Conservation (phyloP, 2,888 invertebrate genomes). For the Vesta saturnalis region DNA sequence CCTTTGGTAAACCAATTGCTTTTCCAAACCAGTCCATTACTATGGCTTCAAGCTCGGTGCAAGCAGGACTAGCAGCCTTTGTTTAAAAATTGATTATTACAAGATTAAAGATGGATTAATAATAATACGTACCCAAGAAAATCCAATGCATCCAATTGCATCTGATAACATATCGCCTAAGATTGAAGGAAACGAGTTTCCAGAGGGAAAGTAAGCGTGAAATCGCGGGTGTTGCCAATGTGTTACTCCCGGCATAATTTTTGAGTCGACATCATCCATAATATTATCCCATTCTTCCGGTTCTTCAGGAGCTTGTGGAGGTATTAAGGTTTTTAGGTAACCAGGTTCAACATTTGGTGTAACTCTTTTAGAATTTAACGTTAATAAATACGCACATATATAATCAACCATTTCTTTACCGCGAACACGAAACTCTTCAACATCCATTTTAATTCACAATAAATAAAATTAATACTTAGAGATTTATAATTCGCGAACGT, state of each 20-base stretch:
- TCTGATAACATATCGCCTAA: conserved; percentile 97
- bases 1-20: conserved; percentile 77
- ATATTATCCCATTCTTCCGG: conserved; percentile 90
- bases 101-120: too few relatives aligned
- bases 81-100: conserved; percentile 47
- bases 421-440: conserved; percentile 84
- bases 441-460: conserved; percentile 73
- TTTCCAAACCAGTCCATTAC: conserved; percentile 85
- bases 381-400: conserved; percentile 89
- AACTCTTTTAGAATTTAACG: conserved; percentile 81
- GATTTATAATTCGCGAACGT: background rate
- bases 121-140: conserved; percentile 94
- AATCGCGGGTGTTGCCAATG: conserved; percentile 99
- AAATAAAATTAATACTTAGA: too few relatives aligned
- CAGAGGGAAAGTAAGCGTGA: conserved; percentile 98
- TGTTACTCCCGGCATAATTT: conserved; percentile 95
- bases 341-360: conserved; percentile 93
- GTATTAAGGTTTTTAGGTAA: conserved; percentile 77
- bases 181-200: conserved; percentile 97
- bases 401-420: conserved; percentile 97
- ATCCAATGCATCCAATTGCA: conserved; percentile 97
- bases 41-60: conserved; percentile 86
- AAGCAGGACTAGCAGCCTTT: conserved; percentile 85
- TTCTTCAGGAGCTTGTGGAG: conserved; percentile 80
- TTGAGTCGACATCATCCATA: conserved; percentile 88